Conservation (phyloP, 2,797 vertebrate species). For the Steatocranus sp. region DNA sequence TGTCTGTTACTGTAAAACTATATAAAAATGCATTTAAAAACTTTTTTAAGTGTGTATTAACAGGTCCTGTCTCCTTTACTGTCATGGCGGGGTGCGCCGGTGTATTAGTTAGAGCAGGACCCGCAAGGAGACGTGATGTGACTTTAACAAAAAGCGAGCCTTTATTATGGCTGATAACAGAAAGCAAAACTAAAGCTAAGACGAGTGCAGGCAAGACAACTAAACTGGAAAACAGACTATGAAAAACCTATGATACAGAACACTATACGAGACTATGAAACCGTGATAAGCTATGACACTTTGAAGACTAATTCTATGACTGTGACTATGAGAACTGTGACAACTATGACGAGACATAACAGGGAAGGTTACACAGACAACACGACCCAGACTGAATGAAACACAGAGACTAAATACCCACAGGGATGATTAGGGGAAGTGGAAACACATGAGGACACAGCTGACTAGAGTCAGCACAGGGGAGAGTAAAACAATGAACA, state of each 20-base stretch:
- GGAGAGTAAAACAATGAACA: neutral
- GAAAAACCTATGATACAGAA: neutral
- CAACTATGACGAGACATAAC: neutral
- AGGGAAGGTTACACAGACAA: neutral
- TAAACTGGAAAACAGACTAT: neutral
- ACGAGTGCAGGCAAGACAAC: neutral
- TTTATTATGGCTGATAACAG: neutral
- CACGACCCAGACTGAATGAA: neutral
- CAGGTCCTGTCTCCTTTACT: conserved; percentile 2
- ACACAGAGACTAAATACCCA: neutral
- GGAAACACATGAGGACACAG: neutral
- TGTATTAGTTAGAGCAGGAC: neutral
- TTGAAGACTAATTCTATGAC: neutral
- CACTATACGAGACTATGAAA: neutral
- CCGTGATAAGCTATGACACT: neutral
- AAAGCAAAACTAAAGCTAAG: neutral
- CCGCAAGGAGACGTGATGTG: neutral
- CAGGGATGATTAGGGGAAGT: neutral
- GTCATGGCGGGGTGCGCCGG: fast-evolving
- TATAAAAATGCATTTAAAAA: neutral
- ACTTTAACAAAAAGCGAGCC: neutral
- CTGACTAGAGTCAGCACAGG: neutral
- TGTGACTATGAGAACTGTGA: neutral
- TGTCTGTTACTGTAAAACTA: neutral
- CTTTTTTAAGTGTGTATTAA: neutral